Conservation (phyloP, 2,888 invertebrate genomes). For the Tachina grossa region DNA sequence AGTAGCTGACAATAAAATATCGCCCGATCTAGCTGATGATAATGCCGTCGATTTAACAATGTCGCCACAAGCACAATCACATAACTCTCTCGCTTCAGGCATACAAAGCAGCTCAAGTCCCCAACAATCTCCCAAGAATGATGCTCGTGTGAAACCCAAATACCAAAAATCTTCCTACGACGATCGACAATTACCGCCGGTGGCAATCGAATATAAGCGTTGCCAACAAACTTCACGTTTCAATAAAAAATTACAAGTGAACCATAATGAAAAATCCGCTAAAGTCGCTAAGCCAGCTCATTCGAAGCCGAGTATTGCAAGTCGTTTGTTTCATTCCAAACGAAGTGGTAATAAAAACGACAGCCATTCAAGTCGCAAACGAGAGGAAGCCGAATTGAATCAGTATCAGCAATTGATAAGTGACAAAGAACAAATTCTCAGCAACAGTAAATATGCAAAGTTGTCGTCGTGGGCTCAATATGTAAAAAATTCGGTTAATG, state of each 20-base stretch:
- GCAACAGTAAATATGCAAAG: constrained; percentile 74
- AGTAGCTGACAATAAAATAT: constrained; percentile 25
- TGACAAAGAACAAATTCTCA: constrained; percentile 73
- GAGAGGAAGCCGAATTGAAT: constrained; percentile 72
- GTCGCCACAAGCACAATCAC: constrained; percentile 37
- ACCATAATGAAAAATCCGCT: constrained; percentile 56
- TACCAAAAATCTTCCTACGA: constrained; percentile 80
- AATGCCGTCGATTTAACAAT: constrained; percentile 66
- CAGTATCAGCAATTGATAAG: constrained; percentile 72
- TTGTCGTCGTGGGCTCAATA: constrained; percentile 75
- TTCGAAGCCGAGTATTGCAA: constrained; percentile 62
- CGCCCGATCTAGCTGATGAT: constrained; percentile 61
- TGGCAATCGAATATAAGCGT: constrained; percentile 78
- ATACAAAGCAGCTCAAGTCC: constrained; percentile 42
- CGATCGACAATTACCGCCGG: constrained; percentile 80
- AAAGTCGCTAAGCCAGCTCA: constrained; percentile 57
- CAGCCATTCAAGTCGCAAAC: constrained; percentile 64
- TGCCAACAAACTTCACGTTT: constrained; percentile 63
- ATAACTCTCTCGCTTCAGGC: neutral
- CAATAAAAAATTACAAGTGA: constrained; percentile 46
- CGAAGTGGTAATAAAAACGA: constrained; percentile 56
- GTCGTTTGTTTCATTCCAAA: constrained; percentile 68
- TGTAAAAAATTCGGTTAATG: constrained; percentile 72
- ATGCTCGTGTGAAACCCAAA: constrained; percentile 73
- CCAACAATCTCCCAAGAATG: constrained; percentile 72